phyloP scores from a whole-genome alignment of 1,140 invertebrate species.

The Euwallacea similis region DNA sequence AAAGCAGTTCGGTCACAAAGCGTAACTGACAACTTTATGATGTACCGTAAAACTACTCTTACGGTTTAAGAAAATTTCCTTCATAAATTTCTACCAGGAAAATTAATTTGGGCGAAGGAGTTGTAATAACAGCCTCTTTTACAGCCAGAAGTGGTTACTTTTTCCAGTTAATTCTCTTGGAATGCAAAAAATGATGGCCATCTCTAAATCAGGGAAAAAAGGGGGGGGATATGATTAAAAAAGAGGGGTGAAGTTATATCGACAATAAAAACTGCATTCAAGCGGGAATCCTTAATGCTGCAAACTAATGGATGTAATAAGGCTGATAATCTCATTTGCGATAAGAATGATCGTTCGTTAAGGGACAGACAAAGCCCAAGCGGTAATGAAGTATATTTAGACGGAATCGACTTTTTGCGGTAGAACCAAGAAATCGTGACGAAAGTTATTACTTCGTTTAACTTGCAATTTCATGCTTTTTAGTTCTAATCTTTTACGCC shows the following conservation, averaged over 20 bases:
- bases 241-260: not conserved
- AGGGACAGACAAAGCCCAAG: conserved; percentile 22
- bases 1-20: conserved; percentile 11
- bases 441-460: conserved; percentile 32
- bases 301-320: conserved; percentile 18
- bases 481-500: conserved; percentile 32
- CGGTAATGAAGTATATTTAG: conserved; percentile 27
- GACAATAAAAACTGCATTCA: conserved; percentile 4
- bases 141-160: no score
- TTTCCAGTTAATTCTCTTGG: no score
- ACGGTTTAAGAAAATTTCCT: not conserved
- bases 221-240: no score
- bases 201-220: no score
- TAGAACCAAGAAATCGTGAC: conserved; percentile 29
- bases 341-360: conserved; percentile 21
- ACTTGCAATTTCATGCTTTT: conserved; percentile 32
- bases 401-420: conserved; percentile 28
- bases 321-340: conserved; percentile 16
- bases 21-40: conserved; percentile 10
- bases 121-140: no score
- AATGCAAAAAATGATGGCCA: no score
- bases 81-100: not conserved
- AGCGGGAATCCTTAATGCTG: conserved; percentile 2
- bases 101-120: no score
- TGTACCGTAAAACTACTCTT: not conserved